Evolutionary conservation across 2,888 invertebrate genomes (phyloP).

Genomic region (Maniola hyperantus): DNA sequence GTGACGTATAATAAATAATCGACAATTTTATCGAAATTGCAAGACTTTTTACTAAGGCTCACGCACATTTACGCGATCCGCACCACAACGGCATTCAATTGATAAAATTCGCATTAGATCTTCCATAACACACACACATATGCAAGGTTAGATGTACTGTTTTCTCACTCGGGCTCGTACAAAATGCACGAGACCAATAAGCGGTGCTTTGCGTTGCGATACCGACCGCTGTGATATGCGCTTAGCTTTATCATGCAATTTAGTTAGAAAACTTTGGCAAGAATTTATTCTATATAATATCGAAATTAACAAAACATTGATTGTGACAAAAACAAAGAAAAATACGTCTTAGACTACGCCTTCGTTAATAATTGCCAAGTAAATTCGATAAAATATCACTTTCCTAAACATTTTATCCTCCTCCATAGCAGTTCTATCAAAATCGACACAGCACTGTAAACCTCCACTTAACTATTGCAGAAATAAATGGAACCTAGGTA

Average conservation of each 20-base stretch:
- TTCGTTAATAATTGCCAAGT: slow-evolving; percentile 63
- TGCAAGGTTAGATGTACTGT: background rate
- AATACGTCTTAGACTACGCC: slow-evolving; percentile 44
- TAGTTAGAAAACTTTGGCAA: slow-evolving; percentile 63
- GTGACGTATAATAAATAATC: slow-evolving; percentile 9
- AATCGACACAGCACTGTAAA: slow-evolving; percentile 38
- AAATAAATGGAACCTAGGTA: slow-evolving; percentile 19
- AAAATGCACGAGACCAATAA: background rate
- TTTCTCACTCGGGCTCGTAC: background rate
- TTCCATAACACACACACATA: no score
- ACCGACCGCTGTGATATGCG: background rate
- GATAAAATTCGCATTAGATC: background rate
- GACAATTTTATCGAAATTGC: background rate
- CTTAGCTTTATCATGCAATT: slow-evolving; percentile 11
- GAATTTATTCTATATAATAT: slow-evolving; percentile 45
- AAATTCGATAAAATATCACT: slow-evolving; percentile 79
- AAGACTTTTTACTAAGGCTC: slow-evolving; percentile 5
- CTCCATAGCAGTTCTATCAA: slow-evolving; percentile 34
- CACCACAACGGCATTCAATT: background rate
- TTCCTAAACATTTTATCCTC: slow-evolving; percentile 46
- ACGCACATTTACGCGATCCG: background rate
- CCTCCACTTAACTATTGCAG: slow-evolving; percentile 11
- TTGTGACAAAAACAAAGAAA: slow-evolving; percentile 48
- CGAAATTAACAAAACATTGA: slow-evolving; percentile 38
- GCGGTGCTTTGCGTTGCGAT: background rate